phyloP scores from a whole-genome alignment of 2,797 vertebrate species.

The Podargus strigoides region DNA sequence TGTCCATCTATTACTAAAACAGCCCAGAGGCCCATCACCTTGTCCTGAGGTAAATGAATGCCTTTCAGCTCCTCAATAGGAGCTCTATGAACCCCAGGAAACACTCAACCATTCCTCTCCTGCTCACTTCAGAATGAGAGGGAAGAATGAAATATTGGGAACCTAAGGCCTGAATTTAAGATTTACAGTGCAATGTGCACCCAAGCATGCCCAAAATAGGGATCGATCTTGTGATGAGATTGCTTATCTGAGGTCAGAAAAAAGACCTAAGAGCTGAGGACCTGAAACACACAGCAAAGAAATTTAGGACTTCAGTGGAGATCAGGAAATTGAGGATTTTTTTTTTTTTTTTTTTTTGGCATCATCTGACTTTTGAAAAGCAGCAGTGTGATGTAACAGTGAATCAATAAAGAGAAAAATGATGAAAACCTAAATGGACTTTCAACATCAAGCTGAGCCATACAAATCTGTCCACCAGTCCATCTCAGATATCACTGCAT shows the following conservation, averaged over 20 bases:
- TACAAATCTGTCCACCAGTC: not conserved
- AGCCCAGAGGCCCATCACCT: not conserved
- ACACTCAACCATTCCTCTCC: not conserved
- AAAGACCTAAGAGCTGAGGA: not conserved
- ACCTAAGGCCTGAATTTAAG: not conserved
- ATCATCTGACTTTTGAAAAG: not conserved
- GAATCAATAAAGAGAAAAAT: not conserved
- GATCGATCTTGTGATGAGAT: not conserved
- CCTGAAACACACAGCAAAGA: not conserved
- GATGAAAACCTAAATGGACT: not conserved
- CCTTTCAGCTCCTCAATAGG: not conserved
- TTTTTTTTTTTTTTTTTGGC: not conserved
- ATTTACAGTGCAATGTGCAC: fast-evolving
- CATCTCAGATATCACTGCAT: not conserved
- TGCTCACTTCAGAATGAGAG: not conserved
- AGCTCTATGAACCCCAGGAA: not conserved
- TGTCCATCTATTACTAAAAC: not conserved
- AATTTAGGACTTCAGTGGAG: not conserved
- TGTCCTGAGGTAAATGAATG: not conserved
- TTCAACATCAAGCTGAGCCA: not conserved
- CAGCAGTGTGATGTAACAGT: not conserved
- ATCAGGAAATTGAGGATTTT: not conserved
- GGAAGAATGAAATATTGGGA: not conserved
- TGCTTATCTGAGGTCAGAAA: not conserved
- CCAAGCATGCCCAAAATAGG: not conserved